A percentile compares a stretch with the other conserved stretches of the same genome.
phyloP scores from a whole-genome alignment of 1,140 invertebrate species.

The Saccostrea glomerata region DNA sequence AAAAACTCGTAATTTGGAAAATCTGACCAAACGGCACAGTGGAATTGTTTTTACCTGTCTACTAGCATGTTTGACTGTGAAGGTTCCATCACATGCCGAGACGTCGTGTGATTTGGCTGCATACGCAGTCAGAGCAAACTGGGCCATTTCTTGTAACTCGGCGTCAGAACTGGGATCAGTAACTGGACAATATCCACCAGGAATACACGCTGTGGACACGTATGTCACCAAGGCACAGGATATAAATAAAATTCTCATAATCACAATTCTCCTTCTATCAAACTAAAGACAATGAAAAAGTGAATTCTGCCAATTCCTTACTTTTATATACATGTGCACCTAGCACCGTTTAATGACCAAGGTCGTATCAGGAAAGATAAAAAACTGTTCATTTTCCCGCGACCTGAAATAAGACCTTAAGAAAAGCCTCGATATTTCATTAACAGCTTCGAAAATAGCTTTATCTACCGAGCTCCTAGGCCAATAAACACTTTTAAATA shows the following conservation, averaged over 20 bases:
- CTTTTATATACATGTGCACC: neutral
- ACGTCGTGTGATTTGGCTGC: neutral
- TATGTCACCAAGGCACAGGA: neutral
- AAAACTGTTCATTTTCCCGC: no score
- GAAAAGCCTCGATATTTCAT: no score
- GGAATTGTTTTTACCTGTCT: neutral
- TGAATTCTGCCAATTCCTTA: neutral
- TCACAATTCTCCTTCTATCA: neutral
- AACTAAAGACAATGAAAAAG: neutral
- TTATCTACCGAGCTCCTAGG: no score
- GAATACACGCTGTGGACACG: neutral
- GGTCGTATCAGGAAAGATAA: neutral
- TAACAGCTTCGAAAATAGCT: no score
- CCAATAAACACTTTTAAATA: no score
- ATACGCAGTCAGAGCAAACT: neutral
- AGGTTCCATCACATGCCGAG: neutral
- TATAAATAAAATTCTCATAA: conserved; percentile 10
- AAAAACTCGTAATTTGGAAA: no score
- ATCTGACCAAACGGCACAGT: no score
- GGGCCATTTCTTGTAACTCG: neutral
- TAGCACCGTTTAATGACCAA: neutral
- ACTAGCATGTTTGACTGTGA: neutral
- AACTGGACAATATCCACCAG: neutral
- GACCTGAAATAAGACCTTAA: no score
- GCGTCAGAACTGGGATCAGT: neutral